A percentile compares a stretch with the other conserved stretches of the same genome.
Evolutionary conservation across 2,113 vertebrate species (phyloP).

Genomic region (Pagrus major): DNA sequence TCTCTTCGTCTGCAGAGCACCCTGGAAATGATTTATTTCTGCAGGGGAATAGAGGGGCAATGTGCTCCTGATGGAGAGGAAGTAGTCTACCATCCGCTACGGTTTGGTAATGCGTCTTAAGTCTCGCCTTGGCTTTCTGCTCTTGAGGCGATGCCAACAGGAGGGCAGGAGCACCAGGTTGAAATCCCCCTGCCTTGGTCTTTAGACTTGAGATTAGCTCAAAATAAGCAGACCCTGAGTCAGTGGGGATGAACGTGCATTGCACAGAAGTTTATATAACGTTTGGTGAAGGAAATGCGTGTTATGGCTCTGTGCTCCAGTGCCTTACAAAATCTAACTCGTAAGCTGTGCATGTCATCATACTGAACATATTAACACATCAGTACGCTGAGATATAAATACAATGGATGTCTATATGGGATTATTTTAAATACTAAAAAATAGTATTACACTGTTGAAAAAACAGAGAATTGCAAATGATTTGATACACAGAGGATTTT

Average conservation of each 20-base stretch:
- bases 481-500: too few relatives aligned
- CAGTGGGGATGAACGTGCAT: conserved; percentile 1
- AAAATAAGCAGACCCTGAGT: conserved; percentile 35
- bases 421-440: too few relatives aligned
- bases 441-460: too few relatives aligned
- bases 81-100: conserved; percentile 65
- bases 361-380: not conserved
- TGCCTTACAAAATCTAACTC: not conserved
- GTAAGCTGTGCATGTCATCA: not conserved
- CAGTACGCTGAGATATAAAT: too few relatives aligned
- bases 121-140: conserved; percentile 54
- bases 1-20: conserved; percentile 60
- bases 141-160: conserved; percentile 63
- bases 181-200: conserved; percentile 45
- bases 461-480: too few relatives aligned
- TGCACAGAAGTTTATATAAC: not conserved
- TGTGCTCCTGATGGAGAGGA: conserved; percentile 62
- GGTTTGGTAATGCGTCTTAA: conserved; percentile 67
- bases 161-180: conserved; percentile 57
- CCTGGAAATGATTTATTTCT: conserved; percentile 76
- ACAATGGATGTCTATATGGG: too few relatives aligned
- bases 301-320: not conserved
- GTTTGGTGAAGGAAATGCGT: conserved; percentile 10
- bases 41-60: conserved; percentile 49
- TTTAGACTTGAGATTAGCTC: conserved; percentile 57